Base-by-base conservation (phyloP, 23 tunicate species). In the Ciona savignyi region DNA sequence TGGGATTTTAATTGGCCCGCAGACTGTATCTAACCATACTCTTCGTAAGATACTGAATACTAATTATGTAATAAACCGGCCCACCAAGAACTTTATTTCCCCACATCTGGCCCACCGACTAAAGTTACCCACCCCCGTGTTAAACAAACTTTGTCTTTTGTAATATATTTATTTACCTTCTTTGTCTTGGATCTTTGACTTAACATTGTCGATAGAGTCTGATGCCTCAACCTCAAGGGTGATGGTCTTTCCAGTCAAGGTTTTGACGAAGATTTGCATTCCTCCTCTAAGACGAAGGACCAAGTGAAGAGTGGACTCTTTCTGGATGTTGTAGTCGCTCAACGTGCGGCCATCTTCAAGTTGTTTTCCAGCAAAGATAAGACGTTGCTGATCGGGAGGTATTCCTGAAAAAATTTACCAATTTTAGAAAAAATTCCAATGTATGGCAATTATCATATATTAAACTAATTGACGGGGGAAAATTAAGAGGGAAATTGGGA, bases 241-340 rank as follows among this genome's bases (percentile, higher is more conserved):
- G 85, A 86, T 86, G 76, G 93, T 86, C 48, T 86, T 86, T 23
- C 93, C 93, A 32, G 93, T 86, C 80, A 86, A 68, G 60, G 93
- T 86, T 49, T 86, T 86, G 85, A 86, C 93, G 66, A 86, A 86
- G 85, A 86, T 86, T 31, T 86, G 93, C 93, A 86, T 84, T 79
- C 81, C 90, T 63, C 89, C 89, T 31, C 89, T 60, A 62, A 83
- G 74, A 66, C 89, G 76, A 51, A 83, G 62, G 27, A 83, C 89
- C 51, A 83, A 35, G 33, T 83, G 89, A 70, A 83, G 81, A 56
- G 89, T 83, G 63, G 89, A 83, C 70, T 83, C 89, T 35, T 83
- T 83, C 70, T 83, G 89, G 82, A 83, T 83, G 81, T 83, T 83
- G 89, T 83, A 83, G 30, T 83, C 89, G 27, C 89, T 83, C 81